Evolutionary conservation across 2,888 invertebrate species (phyloP).

Genomic region (Apomyelois bistriatella): DNA sequence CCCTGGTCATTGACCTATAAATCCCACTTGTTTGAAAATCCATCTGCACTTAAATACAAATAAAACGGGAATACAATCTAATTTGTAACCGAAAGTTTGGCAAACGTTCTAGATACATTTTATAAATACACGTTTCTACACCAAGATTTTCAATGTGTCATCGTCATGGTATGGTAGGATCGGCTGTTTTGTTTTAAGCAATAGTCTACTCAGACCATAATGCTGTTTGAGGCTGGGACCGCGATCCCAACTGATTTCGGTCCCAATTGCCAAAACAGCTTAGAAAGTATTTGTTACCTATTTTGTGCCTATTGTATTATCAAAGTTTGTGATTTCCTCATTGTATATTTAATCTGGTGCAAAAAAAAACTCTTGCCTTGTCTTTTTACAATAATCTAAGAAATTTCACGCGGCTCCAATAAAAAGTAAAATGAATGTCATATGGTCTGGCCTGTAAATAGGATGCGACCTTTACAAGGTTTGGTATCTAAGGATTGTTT

Average conservation of each 20-base stretch:
- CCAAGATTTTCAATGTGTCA: conserved; percentile 9
- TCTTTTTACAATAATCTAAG: too few species aligned
- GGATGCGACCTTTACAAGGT: conserved; percentile 1
- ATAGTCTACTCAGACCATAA: too few species aligned
- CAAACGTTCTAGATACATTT: conserved; percentile 15
- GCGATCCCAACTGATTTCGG: too few species aligned
- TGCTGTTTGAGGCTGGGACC: too few species aligned
- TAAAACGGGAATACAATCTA: conserved; percentile 18
- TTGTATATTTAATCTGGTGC: too few species aligned
- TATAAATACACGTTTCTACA: conserved; percentile 20
- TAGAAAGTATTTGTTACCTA: too few species aligned
- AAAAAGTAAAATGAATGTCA: neutral
- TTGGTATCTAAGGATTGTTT: neutral
- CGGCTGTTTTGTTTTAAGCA: too few species aligned
- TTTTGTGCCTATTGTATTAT: too few species aligned
- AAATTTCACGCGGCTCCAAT: neutral
- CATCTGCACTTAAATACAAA: conserved; percentile 16
- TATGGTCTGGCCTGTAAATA: neutral
- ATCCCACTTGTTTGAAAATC: conserved; percentile 16
- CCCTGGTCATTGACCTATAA: conserved; percentile 22
- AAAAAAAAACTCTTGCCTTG: too few species aligned
- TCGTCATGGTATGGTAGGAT: conserved; percentile 10
- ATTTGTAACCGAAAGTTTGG: conserved; percentile 18
- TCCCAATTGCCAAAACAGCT: too few species aligned
- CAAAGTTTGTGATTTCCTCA: too few species aligned